These are phyloP conservation scores for Synergus japonicus DNA, from an alignment of 2,888 invertebrate genomes.

Conservation along the genomic window DNA sequence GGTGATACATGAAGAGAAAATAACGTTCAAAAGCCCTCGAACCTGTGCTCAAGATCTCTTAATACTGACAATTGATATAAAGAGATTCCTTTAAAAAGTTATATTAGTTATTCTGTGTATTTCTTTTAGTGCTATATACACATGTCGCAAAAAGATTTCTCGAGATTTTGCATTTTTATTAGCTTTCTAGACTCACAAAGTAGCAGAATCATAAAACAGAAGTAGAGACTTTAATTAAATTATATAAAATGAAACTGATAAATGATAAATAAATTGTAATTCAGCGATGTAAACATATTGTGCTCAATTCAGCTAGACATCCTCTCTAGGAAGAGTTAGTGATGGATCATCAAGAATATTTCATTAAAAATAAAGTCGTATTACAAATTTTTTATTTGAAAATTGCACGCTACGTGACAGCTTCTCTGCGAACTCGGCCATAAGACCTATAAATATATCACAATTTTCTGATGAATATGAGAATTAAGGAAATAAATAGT, in stretches of 20 bases:
- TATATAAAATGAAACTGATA: constrained; percentile 9
- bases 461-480: not conserved
- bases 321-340: too few species aligned
- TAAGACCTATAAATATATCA: not conserved
- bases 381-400: too few species aligned
- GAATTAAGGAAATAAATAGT: constrained; percentile 13
- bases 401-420: too few species aligned
- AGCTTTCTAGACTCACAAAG: not conserved
- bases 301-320: too few species aligned
- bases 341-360: too few species aligned
- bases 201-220: not conserved
- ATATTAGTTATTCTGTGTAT: too few species aligned
- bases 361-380: too few species aligned
- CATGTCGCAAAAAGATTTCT: not conserved
- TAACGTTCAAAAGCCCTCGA: not conserved
- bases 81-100: not conserved
- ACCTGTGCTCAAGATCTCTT: not conserved
- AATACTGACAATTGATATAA: not conserved
- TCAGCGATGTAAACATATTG: constrained; percentile 1
- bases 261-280: constrained; percentile 5
- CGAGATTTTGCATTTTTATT: not conserved
- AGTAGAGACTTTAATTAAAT: not conserved
- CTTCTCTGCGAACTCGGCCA: not conserved
- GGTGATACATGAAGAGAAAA: not conserved
- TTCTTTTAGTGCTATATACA: too few species aligned